Conservation (phyloP, 1,140 invertebrate genomes). For the Triops longicaudatus region DNA sequence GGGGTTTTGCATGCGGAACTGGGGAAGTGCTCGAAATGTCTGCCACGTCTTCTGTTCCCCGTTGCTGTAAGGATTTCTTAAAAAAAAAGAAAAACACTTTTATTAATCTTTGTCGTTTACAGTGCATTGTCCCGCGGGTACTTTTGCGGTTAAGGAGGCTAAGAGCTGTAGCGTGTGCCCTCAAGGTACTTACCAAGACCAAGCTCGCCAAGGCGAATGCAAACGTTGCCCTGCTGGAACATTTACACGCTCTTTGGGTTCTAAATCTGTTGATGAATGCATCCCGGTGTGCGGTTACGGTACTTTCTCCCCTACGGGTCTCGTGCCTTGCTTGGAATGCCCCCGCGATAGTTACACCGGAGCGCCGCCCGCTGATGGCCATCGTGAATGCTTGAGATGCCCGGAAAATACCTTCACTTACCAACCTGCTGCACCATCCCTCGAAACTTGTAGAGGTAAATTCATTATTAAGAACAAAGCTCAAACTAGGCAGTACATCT, state of each 20-base stretch:
- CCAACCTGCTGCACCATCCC: conserved; percentile 75
- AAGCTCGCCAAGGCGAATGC: conserved; percentile 76
- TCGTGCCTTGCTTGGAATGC: conserved; percentile 91
- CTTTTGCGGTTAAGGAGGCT: conserved; percentile 78
- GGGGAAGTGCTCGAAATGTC: conserved; percentile 83
- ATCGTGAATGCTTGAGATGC: conserved; percentile 87
- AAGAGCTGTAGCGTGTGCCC: conserved; percentile 80
- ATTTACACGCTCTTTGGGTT: conserved; percentile 62
- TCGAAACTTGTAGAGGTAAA: conserved; percentile 68
- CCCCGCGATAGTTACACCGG: conserved; percentile 83
- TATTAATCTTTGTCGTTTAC: conserved; percentile 35
- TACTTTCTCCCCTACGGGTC: conserved; percentile 86
- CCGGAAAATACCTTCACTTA: conserved; percentile 84
- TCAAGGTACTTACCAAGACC: conserved; percentile 84
- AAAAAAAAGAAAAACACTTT: conserved; percentile 18
- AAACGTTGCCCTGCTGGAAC: conserved; percentile 80
- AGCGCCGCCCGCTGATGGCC: conserved; percentile 79
- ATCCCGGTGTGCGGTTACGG: conserved; percentile 91
- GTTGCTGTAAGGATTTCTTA: conserved; percentile 86
- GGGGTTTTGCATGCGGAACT: conserved; percentile 84
- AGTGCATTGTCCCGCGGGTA: conserved; percentile 93
- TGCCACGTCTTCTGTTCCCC: conserved; percentile 79
- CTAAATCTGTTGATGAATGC: conserved; percentile 70
- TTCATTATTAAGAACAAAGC: conserved; percentile 17
- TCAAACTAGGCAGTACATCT: not conserved